A percentile compares a stretch with the other conserved stretches of the same genome.
phyloP scores from a whole-genome alignment of 2,797 vertebrate genomes.

The Coregonus ussuriensis region DNA sequence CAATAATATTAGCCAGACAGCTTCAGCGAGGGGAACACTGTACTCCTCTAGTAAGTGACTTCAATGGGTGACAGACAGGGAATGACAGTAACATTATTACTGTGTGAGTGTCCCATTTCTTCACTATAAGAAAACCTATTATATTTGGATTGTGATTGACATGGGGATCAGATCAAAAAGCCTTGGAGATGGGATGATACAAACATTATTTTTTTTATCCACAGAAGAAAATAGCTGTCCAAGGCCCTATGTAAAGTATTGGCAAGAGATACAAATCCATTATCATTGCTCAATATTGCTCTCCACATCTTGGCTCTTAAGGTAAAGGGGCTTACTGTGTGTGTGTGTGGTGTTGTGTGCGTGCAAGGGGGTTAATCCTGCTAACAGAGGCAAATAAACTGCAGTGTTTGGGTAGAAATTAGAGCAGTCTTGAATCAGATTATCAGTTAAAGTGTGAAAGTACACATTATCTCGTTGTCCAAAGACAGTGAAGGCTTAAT shows the following conservation, averaged over 20 bases:
- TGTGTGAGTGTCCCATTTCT: conserved; percentile 11
- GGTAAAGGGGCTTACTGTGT: no score
- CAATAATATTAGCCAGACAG: conserved; percentile 1
- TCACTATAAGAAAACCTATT: background rate
- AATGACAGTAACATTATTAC: conserved; percentile 13
- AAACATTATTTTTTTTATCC: background rate
- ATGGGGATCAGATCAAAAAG: conserved; percentile 14
- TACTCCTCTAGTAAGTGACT: background rate
- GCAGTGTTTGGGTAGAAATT: conserved; percentile 4
- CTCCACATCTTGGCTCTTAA: no score
- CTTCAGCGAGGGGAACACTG: background rate
- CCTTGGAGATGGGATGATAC: conserved; percentile 18
- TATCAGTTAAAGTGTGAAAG: conserved; percentile 14
- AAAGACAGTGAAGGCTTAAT: background rate
- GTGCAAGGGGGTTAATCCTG: background rate
- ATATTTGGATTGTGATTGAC: conserved; percentile 16
- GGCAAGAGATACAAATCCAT: no score
- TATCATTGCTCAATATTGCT: no score
- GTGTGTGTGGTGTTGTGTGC: no score
- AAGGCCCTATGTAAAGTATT: no score
- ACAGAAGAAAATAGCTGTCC: no score
- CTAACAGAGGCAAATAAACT: background rate
- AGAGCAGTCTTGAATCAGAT: background rate
- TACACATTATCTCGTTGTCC: conserved; percentile 14
- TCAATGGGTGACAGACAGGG: background rate